A percentile compares a stretch with the other conserved stretches of the same genome.
These are phyloP conservation scores for Argyra leucocephala DNA, from an alignment of 2,888 invertebrate genomes.

Conservation along the genomic window DNA sequence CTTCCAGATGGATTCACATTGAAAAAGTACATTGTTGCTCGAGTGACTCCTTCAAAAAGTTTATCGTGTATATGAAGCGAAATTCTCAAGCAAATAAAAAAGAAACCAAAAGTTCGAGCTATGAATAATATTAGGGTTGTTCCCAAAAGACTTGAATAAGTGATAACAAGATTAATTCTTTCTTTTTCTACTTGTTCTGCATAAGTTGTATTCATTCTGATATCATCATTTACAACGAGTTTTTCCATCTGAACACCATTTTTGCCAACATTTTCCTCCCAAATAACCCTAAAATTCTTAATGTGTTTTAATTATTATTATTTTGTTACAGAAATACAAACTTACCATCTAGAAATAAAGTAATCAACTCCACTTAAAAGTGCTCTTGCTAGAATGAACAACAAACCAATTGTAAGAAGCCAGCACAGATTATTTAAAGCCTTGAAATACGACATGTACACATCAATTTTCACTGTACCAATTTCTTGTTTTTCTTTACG, in stretches of 20 bases:
- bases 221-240: slow-evolving; percentile 15
- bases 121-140: slow-evolving; percentile 46
- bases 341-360: slow-evolving; percentile 64
- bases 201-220: slow-evolving; percentile 10
- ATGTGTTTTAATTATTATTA: not conserved
- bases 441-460: slow-evolving; percentile 50
- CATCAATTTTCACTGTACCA: slow-evolving; percentile 53
- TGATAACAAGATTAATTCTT: slow-evolving; percentile 33
- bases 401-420: slow-evolving; percentile 37
- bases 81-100: slow-evolving; percentile 62
- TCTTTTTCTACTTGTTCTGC: slow-evolving; percentile 25
- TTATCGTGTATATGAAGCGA: slow-evolving; percentile 65
- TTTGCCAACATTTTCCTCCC: slow-evolving; percentile 36
- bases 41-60: slow-evolving; percentile 66
- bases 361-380: slow-evolving; percentile 60
- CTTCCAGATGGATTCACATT: slow-evolving; percentile 59
- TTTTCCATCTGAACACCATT: slow-evolving; percentile 16
- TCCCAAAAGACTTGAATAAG: slow-evolving; percentile 35
- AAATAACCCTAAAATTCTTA: slow-evolving; percentile 36
- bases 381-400: slow-evolving; percentile 53
- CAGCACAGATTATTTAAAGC: slow-evolving; percentile 46
- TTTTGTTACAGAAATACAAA: slow-evolving; percentile 11
- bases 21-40: slow-evolving; percentile 67
- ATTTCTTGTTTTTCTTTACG: slow-evolving; percentile 52
- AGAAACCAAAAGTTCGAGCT: slow-evolving; percentile 54